Percentiles rank a stretch among this genome's conserved stretches.
Conservation (phyloP, 2,113 vertebrate species). For the Tachysurus fulvidraco region DNA sequence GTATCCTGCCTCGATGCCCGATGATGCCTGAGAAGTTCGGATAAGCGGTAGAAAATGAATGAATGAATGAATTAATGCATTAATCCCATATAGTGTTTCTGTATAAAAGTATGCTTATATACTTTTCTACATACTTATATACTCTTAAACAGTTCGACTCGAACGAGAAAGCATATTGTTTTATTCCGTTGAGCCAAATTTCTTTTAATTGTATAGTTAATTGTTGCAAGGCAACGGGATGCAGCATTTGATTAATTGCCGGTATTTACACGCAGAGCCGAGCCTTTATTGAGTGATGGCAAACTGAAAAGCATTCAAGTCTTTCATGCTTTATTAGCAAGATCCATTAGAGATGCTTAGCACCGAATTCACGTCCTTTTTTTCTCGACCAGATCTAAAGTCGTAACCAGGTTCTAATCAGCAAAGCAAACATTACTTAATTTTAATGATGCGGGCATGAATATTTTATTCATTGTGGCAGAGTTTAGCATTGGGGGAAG, state of each 20-base stretch:
- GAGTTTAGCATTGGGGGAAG: conserved; percentile 31
- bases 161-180: background rate
- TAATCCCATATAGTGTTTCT: background rate
- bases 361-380: background rate
- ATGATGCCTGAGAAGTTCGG: too few relatives aligned
- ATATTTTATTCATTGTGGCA: conserved; percentile 31
- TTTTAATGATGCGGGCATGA: conserved; percentile 37
- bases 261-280: conserved; percentile 26
- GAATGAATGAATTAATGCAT: too few relatives aligned
- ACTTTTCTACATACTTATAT: too few relatives aligned
- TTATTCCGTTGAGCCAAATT: background rate
- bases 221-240: background rate
- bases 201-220: conserved; percentile 17
- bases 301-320: conserved; percentile 17
- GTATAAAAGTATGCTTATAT: too few relatives aligned
- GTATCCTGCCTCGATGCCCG: too few relatives aligned
- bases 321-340: conserved; percentile 39
- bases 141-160: background rate
- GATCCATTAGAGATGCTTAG: conserved; percentile 18
- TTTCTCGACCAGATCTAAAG: conserved; percentile 8
- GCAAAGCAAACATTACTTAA: conserved; percentile 33
- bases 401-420: conserved; percentile 23
- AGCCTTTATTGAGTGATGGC: conserved; percentile 18
- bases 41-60: too few relatives aligned
- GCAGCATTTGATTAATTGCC: conserved; percentile 39